Percentiles rank a stretch among this genome's conserved stretches.
Evolutionary conservation across 2,797 vertebrate species (phyloP).

Genomic region (Pelodytes ibericus): DNA sequence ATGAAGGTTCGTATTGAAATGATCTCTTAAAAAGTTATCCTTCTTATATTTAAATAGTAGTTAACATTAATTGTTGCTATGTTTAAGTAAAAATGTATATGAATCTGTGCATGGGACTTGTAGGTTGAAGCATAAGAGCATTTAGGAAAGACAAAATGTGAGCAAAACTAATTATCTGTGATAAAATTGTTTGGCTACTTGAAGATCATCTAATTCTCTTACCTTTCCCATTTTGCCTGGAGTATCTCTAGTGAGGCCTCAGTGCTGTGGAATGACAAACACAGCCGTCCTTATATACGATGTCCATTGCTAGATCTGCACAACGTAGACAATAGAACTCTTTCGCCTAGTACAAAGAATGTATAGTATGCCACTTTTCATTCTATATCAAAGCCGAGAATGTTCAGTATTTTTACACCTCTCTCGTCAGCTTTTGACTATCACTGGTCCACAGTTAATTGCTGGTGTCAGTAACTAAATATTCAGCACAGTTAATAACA

Average conservation of each 20-base stretch:
- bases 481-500: constrained; percentile 25
- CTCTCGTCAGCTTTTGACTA: constrained; percentile 44
- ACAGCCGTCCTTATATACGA: constrained; percentile 41
- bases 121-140: too few species aligned
- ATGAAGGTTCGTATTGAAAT: too few species aligned
- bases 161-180: too few species aligned
- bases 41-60: too few species aligned
- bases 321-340: constrained; percentile 41
- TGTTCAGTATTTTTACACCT: constrained; percentile 45
- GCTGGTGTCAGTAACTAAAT: constrained; percentile 33
- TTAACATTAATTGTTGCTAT: too few species aligned
- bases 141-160: too few species aligned
- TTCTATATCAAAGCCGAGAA: constrained; percentile 46
- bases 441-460: constrained; percentile 10
- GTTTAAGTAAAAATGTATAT: too few species aligned
- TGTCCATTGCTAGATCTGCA: constrained; percentile 48
- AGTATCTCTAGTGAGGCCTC: constrained; percentile 11
- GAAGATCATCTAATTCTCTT: background rate
- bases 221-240: constrained; percentile 43
- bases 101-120: too few species aligned
- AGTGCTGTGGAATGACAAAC: constrained; percentile 37
- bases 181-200: too few species aligned
- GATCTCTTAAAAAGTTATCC: too few species aligned
- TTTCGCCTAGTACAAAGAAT: constrained; percentile 44
- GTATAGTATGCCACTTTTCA: constrained; percentile 49